These are phyloP conservation scores for Sander lucioperca DNA, from an alignment of 2,113 vertebrate genomes.

Conservation along the genomic window DNA sequence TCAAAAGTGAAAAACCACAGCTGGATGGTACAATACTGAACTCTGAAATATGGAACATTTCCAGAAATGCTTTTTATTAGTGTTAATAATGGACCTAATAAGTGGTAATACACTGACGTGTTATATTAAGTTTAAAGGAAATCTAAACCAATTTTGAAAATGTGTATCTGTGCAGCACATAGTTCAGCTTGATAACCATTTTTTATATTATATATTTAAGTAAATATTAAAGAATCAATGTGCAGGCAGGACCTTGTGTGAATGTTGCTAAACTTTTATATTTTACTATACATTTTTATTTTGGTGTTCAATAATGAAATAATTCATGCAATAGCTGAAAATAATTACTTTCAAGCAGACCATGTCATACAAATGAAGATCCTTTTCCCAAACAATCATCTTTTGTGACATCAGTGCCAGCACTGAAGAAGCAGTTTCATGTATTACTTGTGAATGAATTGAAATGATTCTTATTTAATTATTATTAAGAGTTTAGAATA, in stretches of 20 bases:
- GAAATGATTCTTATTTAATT: background rate
- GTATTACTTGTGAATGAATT: background rate
- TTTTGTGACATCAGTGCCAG: background rate
- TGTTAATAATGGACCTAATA: background rate
- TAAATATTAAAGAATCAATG: background rate
- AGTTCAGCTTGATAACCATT: background rate
- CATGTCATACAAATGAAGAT: background rate
- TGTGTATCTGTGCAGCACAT: background rate
- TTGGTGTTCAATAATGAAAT: constrained; percentile 6
- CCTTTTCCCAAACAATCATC: background rate
- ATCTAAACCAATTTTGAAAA: background rate
- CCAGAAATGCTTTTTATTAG: background rate
- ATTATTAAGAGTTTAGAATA: background rate
- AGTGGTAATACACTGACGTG: background rate
- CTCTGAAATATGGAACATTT: background rate
- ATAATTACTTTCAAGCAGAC: background rate
- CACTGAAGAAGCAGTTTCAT: background rate
- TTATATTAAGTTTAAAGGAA: background rate
- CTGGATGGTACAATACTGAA: constrained; percentile 35
- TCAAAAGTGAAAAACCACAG: constrained; percentile 65
- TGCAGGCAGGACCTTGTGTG: background rate
- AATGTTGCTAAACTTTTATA: background rate
- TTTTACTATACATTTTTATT: background rate
- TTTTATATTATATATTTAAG: background rate
- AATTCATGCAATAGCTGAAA: background rate